Evolutionary conservation across 92 coral and sea anemone genomes (phyloP), one percentile per base, ranked within the genome.

Genomic region (Montipora capitata): DNA sequence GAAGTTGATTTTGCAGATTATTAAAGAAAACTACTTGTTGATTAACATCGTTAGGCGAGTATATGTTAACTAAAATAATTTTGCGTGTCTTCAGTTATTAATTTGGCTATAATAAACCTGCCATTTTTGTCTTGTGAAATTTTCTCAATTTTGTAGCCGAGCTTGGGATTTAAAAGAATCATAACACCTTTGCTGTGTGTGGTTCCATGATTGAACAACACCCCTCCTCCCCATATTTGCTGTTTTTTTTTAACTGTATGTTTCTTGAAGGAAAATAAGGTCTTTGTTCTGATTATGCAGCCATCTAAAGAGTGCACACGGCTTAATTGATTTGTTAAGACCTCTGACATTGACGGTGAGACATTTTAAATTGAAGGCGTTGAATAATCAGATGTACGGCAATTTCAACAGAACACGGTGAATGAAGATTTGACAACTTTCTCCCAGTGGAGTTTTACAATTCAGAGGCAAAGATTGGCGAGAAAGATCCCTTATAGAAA

Each of bases 341-440:
- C 74, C 40, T 64, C 40, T 65, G 14, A 79, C 84, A 18, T 79
- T 79, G 4, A 61, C 56, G n/a, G 27, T 20, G 27, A 20, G 27
- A 20, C 27, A 20, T 20, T 20, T 20, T 51, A 51, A 51, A 51
- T 51, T 51, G 57, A 51, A 51, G 57, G 57, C 57, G 1, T 51
- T 51, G 57, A 51, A 1, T 51, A 51, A 51, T 51, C 57, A 51
- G 57, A 51, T 51, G 57, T 51, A 51, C 1, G 5, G 40, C 69
- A 64, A 0, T 64, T 17, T 59, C 57, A 51, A 51, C 57, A 51
- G 57, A 51, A 51, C 57, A 51, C 57, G 11, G 57, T 51, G 57
- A 51, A 86, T 86, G 57, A 78, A 68, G 77, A 78, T 83, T 20
- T 20, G 27, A 20, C 27, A 20, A 20, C 27, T 20, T 20, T 20